Conservation (phyloP, 2,113 vertebrate species). For the Hypanus sabinus region DNA sequence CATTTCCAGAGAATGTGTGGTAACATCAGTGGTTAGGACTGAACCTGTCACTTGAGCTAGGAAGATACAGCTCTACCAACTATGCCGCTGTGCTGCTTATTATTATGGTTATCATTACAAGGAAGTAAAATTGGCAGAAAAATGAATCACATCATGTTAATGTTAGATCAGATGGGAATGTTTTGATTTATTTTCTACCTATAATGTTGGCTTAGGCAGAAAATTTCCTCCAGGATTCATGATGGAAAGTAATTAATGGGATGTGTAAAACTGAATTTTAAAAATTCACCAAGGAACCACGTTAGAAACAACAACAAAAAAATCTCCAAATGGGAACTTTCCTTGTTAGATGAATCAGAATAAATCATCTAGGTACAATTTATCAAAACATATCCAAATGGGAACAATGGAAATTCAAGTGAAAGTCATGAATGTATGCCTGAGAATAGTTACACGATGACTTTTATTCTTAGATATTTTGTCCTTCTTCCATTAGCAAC, state of each 20-base stretch:
- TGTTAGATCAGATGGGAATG: not conserved
- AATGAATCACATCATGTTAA: not conserved
- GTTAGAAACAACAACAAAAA: not conserved
- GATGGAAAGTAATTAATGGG: not conserved
- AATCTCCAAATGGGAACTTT: not conserved
- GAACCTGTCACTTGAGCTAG: too few species aligned
- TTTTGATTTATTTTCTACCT: not conserved
- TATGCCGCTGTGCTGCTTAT: too few species aligned
- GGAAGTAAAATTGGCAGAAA: too few species aligned
- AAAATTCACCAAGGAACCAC: not conserved
- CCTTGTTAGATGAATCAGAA: not conserved
- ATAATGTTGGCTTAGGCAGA: not conserved
- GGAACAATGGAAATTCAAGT: not conserved
- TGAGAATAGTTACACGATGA: not conserved
- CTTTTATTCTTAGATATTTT: not conserved
- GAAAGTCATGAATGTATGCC: not conserved
- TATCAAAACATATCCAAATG: too few species aligned
- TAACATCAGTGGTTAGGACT: too few species aligned
- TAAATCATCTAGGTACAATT: not conserved
- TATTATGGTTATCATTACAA: too few species aligned
- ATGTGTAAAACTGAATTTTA: not conserved
- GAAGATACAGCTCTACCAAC: too few species aligned
- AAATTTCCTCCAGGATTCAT: not conserved
- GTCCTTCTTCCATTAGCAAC: too few species aligned
- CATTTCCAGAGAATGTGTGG: too few species aligned